Percentiles rank a stretch among this genome's conserved stretches.
These are phyloP conservation scores for Neolamprologus fasciatus DNA, from an alignment of 2,113 vertebrate genomes.

Conservation along the genomic window DNA sequence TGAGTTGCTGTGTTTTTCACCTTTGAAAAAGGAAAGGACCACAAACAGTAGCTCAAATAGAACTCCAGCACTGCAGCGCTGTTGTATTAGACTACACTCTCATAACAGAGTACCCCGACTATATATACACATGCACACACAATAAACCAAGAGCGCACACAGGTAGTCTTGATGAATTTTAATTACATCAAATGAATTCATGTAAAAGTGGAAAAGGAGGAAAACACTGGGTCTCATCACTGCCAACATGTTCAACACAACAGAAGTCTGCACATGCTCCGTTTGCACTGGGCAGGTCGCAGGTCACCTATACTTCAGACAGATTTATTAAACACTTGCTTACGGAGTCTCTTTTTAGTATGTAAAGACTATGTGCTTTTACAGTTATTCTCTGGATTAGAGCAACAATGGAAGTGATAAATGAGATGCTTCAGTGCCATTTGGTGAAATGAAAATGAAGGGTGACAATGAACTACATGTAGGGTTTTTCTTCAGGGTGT, in stretches of 20 bases:
- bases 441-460: neutral
- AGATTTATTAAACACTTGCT: neutral
- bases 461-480: neutral
- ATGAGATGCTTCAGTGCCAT: neutral
- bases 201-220: slow-evolving; percentile 72
- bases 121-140: neutral
- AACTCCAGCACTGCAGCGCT: neutral
- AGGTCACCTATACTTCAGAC: slow-evolving; percentile 40
- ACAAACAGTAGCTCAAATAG: neutral
- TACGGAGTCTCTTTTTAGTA: neutral
- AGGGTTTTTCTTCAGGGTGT: neutral
- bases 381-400: neutral
- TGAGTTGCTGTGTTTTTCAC: neutral
- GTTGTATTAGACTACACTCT: neutral
- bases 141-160: neutral
- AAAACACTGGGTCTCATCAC: slow-evolving; percentile 48
- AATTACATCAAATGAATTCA: slow-evolving; percentile 71
- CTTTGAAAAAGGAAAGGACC: neutral
- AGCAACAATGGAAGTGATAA: neutral
- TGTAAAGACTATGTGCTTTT: neutral
- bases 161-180: slow-evolving; percentile 51
- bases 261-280: neutral
- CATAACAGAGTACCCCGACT: neutral
- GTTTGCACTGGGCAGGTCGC: neutral
- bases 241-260: slow-evolving; percentile 40